These are phyloP conservation scores for Poliocrania exsul DNA, from an alignment of 2,797 vertebrate species.

Conservation along the genomic window DNA sequence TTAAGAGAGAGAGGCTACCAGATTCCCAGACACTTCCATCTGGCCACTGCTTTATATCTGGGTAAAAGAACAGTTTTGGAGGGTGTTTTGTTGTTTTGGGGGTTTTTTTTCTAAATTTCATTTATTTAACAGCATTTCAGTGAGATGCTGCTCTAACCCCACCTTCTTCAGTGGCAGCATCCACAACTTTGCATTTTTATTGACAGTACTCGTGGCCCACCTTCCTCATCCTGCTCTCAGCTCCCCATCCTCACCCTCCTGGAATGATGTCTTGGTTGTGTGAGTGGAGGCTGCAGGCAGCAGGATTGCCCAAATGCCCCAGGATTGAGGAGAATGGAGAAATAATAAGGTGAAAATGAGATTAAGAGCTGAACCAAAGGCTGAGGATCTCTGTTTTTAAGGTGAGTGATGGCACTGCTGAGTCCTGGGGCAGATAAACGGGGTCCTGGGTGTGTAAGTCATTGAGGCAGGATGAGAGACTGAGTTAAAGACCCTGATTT, in stretches of 20 bases:
- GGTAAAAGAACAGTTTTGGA: rapidly evolving
- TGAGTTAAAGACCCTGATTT: not conserved
- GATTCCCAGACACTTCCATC: rapidly evolving
- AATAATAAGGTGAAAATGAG: not conserved
- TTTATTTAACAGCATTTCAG: not conserved
- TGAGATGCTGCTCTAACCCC: not conserved
- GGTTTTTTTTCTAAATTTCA: rapidly evolving
- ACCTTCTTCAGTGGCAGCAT: rapidly evolving
- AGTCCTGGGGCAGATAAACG: not conserved
- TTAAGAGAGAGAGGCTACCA: rapidly evolving
- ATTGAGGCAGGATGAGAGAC: not conserved
- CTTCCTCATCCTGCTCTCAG: not conserved
- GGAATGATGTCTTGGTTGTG: rapidly evolving
- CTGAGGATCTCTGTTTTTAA: not conserved
- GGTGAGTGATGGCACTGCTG: not conserved
- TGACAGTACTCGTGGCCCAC: rapidly evolving
- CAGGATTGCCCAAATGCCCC: not conserved
- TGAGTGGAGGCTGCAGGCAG: not conserved
- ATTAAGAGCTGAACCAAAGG: not conserved
- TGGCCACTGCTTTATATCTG: rapidly evolving
- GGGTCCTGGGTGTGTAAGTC: not conserved
- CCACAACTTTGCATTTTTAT: not conserved
- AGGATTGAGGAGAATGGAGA: not conserved
- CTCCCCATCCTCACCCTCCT: not conserved
- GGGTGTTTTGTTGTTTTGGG: not conserved